Conservation (phyloP, 1,140 invertebrate species). For the Epicauta chinensis region DNA sequence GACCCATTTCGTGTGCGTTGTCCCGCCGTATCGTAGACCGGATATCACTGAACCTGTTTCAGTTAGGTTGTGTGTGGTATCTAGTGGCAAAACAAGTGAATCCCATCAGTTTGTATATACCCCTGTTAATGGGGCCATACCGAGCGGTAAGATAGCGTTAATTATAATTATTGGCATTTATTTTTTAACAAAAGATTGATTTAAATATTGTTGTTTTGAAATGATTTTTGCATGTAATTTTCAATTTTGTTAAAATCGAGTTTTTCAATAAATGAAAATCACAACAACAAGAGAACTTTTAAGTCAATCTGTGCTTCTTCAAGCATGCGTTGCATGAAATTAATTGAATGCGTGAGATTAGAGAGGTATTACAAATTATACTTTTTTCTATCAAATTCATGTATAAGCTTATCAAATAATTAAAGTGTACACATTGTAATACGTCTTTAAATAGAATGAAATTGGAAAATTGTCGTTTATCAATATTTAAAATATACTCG, state of each 20-base stretch:
- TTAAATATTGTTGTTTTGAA: constrained; percentile 36
- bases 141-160: constrained; percentile 40
- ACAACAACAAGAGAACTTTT: constrained; percentile 18
- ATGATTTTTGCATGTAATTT: constrained; percentile 12
- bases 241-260: too few relatives aligned
- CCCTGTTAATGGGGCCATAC: constrained; percentile 45
- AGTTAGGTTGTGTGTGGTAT: constrained; percentile 74
- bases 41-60: constrained; percentile 60
- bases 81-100: constrained; percentile 83
- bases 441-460: constrained; percentile 17
- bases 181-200: constrained; percentile 30
- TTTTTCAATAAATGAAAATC: constrained; percentile 1
- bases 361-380: constrained; percentile 10
- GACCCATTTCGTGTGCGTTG: constrained; percentile 90
- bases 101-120: constrained; percentile 81
- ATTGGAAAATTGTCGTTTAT: constrained; percentile 17
- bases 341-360: constrained; percentile 20
- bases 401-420: not conserved
- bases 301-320: constrained; percentile 25
- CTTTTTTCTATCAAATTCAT: not conserved
- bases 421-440: constrained; percentile 5
- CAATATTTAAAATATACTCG: too few relatives aligned
- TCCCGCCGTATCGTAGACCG: constrained; percentile 71
- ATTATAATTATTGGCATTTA: constrained; percentile 30
- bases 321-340: constrained; percentile 30